These are phyloP conservation scores for Alethe castanea DNA, from an alignment of 2,113 vertebrate species.

Conservation along the genomic window DNA sequence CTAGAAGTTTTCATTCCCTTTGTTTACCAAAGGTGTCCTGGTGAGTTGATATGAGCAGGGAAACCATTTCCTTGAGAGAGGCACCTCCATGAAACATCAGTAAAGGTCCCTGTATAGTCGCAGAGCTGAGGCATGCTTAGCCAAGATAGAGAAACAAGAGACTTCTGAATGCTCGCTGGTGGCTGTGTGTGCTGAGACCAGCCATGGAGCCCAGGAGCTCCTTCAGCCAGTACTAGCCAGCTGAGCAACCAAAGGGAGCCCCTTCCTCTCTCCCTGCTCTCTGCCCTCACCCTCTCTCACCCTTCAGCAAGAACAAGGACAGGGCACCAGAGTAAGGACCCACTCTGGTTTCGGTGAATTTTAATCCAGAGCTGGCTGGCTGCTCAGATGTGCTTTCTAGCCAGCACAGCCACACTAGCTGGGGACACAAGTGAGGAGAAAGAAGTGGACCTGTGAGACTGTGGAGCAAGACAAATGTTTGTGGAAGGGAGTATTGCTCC, in stretches of 20 bases:
- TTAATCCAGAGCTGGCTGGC: neutral
- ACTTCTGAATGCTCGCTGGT: neutral
- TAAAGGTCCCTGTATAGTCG: neutral
- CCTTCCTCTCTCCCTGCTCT: neutral
- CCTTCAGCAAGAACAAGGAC: neutral
- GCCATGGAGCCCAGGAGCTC: neutral
- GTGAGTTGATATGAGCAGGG: neutral
- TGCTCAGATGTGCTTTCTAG: neutral
- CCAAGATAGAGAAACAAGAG: neutral
- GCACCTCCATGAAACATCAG: fast-evolving
- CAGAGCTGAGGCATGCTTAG: neutral
- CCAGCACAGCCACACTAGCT: neutral
- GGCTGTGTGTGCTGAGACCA: neutral
- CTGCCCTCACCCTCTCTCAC: neutral
- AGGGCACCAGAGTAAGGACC: neutral
- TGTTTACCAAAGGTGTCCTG: neutral
- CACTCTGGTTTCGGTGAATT: fast-evolving
- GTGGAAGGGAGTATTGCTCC: neutral
- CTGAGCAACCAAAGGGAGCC: neutral
- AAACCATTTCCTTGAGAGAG: neutral
- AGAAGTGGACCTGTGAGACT: neutral
- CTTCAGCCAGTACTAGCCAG: neutral
- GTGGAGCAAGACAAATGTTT: neutral
- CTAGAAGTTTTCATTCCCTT: neutral
- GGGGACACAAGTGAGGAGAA: neutral